Conservation (phyloP, 1,140 invertebrate genomes). For the Drosophila navojoa region DNA sequence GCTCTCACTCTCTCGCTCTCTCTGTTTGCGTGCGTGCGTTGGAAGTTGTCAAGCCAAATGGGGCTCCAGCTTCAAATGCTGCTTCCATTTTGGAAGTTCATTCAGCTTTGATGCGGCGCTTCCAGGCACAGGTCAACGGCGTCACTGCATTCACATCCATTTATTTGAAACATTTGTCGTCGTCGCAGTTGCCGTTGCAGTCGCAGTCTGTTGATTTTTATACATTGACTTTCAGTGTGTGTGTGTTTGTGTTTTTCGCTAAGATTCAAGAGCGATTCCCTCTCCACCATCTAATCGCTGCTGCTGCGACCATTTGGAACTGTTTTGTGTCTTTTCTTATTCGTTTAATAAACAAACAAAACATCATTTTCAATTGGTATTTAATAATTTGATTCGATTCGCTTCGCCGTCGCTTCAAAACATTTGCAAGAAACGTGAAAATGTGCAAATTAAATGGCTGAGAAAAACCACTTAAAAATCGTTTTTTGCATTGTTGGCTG, state of each 20-base stretch:
- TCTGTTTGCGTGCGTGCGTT: slow-evolving; percentile 39
- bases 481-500: slow-evolving; percentile 43
- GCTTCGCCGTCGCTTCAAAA: slow-evolving; percentile 18
- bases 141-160: slow-evolving; percentile 17
- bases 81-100: slow-evolving; percentile 77
- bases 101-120: slow-evolving; percentile 75
- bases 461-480: slow-evolving; percentile 43
- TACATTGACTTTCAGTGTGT: slow-evolving; percentile 32
- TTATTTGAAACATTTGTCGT: neutral
- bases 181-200: slow-evolving; percentile 4
- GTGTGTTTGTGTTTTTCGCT: neutral
- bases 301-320: slow-evolving; percentile 4
- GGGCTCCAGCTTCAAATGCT: slow-evolving; percentile 57
- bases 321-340: slow-evolving; percentile 41
- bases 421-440: slow-evolving; percentile 44
- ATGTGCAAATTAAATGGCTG: slow-evolving; percentile 49
- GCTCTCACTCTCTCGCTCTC: slow-evolving; percentile 2
- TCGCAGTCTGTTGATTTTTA: slow-evolving; percentile 47
- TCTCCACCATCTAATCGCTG: neutral
- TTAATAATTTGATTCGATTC: slow-evolving; percentile 26
- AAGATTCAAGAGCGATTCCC: neutral
- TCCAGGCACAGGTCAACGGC: slow-evolving; percentile 35
- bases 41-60: slow-evolving; percentile 49
- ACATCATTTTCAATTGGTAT: slow-evolving; percentile 33
- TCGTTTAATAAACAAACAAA: slow-evolving; percentile 36